Percentiles rank a stretch among this genome's conserved stretches.
Conservation (phyloP, 2,113 vertebrate species). For the Eretmochelys imbricata region DNA sequence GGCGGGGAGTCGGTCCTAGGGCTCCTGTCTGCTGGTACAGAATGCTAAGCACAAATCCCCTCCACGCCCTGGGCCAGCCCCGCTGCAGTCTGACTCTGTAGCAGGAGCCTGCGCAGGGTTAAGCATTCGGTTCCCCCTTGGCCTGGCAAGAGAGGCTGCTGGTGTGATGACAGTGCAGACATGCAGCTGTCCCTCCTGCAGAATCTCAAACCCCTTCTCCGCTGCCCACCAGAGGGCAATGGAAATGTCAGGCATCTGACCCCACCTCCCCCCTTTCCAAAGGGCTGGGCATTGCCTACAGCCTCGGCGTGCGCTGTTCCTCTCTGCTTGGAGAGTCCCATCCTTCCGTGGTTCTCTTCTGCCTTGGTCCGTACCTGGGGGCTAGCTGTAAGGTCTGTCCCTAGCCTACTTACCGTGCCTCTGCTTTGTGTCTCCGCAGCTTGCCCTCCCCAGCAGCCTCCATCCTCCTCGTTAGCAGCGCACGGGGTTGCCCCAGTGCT, state of each 20-base stretch:
- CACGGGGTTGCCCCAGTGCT: not conserved
- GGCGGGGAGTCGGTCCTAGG: too few relatives aligned
- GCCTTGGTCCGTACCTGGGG: not conserved
- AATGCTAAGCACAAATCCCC: too few relatives aligned
- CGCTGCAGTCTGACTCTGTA: not conserved
- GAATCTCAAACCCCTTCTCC: too few relatives aligned
- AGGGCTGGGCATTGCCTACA: too few relatives aligned
- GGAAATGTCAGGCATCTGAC: too few relatives aligned
- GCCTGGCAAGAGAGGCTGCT: not conserved
- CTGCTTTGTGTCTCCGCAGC: not conserved
- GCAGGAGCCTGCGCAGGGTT: not conserved
- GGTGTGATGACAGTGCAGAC: too few relatives aligned
- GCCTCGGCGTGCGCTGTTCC: too few relatives aligned
- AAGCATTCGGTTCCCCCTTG: rapidly evolving
- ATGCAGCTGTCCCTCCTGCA: not conserved
- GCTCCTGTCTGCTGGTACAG: too few relatives aligned
- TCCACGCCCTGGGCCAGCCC: not conserved
- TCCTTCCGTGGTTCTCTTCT: not conserved
- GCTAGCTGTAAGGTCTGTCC: not conserved
- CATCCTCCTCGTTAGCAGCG: not conserved
- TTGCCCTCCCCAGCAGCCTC: not conserved
- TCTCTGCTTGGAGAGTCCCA: too few relatives aligned
- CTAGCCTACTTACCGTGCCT: not conserved
- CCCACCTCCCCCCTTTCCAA: too few relatives aligned
- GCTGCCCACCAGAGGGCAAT: not conserved